Conservation (phyloP, 2,888 invertebrate genomes). For the Nephrotoma appendiculata region DNA sequence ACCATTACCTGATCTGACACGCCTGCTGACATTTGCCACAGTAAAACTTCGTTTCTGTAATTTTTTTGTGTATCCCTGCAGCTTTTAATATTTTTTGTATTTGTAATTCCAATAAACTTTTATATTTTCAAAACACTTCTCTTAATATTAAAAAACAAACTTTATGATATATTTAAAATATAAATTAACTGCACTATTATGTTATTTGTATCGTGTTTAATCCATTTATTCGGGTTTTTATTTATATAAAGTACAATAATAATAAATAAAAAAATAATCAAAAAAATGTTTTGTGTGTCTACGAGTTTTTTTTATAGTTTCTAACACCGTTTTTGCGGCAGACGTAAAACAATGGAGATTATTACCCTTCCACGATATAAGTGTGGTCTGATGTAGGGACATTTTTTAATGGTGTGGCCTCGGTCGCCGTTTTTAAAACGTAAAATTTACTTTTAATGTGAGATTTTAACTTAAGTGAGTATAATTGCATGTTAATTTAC, state of each 20-base stretch:
- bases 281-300: not conserved
- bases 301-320: not conserved
- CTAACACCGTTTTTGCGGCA: constrained; percentile 12
- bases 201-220: not conserved
- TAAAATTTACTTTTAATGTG: too few relatives aligned
- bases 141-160: not conserved
- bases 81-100: not conserved
- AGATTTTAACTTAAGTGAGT: not conserved
- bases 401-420: not conserved
- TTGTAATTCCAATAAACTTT: not conserved
- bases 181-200: not conserved
- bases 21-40: constrained; percentile 80
- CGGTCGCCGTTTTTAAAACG: too few relatives aligned
- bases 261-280: not conserved
- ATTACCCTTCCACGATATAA: constrained; percentile 5
- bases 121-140: not conserved
- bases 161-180: not conserved
- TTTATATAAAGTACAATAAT: not conserved
- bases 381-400: not conserved
- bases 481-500: not conserved
- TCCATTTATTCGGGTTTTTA: not conserved
- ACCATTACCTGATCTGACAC: constrained; percentile 71
- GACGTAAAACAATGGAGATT: constrained; percentile 15
- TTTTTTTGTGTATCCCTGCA: not conserved
- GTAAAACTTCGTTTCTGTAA: constrained; percentile 22